These are phyloP conservation scores for Porphyrio hochstetteri DNA, from an alignment of 2,113 vertebrate species.

Conservation along the genomic window DNA sequence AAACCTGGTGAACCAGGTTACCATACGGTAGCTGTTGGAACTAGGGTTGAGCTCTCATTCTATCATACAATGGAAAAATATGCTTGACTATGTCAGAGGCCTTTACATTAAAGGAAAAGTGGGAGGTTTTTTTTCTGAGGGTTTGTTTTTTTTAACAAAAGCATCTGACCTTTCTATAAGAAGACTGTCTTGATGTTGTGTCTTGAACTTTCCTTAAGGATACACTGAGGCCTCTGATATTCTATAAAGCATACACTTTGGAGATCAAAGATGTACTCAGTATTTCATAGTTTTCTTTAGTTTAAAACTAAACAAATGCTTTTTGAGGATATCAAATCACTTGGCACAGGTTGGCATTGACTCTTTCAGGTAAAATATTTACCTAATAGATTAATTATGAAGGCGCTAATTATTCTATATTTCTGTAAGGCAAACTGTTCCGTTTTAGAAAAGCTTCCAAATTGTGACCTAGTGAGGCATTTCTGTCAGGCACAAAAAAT, in stretches of 20 bases:
- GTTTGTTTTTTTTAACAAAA: neutral
- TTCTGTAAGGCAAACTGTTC: neutral
- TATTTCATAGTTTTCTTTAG: neutral
- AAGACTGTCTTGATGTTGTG: neutral
- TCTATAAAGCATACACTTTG: neutral
- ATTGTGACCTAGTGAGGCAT: slow-evolving; percentile 15
- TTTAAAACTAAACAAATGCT: neutral
- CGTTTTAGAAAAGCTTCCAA: neutral
- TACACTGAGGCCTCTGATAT: neutral
- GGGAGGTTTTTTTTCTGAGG: fast-evolving
- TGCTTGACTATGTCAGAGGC: neutral
- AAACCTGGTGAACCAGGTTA: neutral
- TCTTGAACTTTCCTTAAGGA: neutral
- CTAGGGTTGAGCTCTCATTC: neutral
- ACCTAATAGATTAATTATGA: slow-evolving; percentile 17
- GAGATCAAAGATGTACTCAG: neutral
- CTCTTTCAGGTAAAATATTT: neutral
- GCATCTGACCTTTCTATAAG: neutral
- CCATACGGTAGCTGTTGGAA: neutral
- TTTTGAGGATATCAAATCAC: neutral
- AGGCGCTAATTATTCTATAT: neutral
- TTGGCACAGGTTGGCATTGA: neutral
- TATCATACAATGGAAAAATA: neutral
- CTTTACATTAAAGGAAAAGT: neutral
- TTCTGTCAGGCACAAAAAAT: slow-evolving; percentile 21